Evolutionary conservation across 53 echinoderm and acorn worm species (phyloP).

Genomic region (Mesocentrotus franciscanus): DNA sequence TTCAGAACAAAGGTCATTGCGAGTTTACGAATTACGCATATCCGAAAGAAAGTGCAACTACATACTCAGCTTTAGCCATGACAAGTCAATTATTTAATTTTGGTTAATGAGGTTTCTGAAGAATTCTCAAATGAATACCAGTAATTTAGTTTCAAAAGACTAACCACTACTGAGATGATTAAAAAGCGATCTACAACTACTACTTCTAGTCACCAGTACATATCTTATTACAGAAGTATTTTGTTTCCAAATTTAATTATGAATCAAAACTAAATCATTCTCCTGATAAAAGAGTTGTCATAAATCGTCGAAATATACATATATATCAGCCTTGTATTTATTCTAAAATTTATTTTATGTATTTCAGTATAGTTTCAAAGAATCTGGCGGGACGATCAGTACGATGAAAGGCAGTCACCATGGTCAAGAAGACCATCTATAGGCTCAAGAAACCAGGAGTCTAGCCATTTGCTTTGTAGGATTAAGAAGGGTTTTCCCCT

Average conservation of each 20-base stretch:
- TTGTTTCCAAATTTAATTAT: background rate
- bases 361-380: no score
- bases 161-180: background rate
- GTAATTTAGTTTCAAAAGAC: conserved; percentile 14
- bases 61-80: background rate
- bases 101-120: background rate
- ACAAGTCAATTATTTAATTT: background rate
- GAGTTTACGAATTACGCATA: background rate
- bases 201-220: background rate
- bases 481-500: no score
- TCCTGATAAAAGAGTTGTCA: background rate
- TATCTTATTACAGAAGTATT: background rate
- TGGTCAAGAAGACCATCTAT: no score
- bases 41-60: background rate
- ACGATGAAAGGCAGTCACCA: no score
- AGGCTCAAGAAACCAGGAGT: no score
- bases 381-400: no score
- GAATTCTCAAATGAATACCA: background rate
- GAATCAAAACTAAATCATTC: background rate
- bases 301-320: no score
- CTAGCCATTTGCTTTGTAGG: no score
- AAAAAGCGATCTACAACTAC: background rate
- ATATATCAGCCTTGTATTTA: no score
- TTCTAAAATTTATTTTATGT: no score
- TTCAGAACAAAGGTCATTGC: background rate